A percentile compares a stretch with the other conserved stretches of the same genome.
phyloP scores from a whole-genome alignment of 2,797 vertebrate genomes.

The Halcyon badia region DNA sequence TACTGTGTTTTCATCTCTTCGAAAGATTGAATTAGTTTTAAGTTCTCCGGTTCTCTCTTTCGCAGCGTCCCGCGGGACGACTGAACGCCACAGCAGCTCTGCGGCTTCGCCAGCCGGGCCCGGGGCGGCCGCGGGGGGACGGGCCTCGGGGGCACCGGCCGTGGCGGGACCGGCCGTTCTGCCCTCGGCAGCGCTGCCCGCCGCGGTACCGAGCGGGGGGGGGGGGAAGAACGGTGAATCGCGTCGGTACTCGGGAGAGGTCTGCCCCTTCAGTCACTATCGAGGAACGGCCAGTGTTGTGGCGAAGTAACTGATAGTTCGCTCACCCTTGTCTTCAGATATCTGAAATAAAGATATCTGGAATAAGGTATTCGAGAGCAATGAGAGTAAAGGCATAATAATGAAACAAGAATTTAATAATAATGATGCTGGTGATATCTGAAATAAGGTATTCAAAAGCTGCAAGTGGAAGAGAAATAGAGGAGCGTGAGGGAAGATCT shows the following conservation, averaged over 20 bases:
- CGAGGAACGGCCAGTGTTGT: too few species aligned
- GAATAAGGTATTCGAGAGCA: not conserved
- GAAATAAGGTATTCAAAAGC: not conserved
- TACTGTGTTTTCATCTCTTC: not conserved
- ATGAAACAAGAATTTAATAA: not conserved
- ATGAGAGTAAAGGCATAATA: not conserved
- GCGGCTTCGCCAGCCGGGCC: not conserved
- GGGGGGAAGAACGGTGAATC: too few species aligned
- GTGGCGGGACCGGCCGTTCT: not conserved
- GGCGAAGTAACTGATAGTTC: too few species aligned
- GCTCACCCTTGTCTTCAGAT: not conserved
- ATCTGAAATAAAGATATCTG: not conserved
- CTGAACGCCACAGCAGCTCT: not conserved
- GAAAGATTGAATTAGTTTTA: accelerated
- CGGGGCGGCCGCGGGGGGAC: not conserved
- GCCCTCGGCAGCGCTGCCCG: not conserved
- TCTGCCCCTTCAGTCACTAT: too few species aligned
- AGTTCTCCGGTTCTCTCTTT: not conserved
- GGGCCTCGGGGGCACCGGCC: not conserved
- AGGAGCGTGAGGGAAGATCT: not conserved
- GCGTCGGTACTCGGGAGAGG: accelerated
- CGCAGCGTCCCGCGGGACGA: not conserved
- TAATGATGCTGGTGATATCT: too few species aligned
- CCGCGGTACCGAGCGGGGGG: not conserved
- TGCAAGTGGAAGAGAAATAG: not conserved